Evolutionary conservation across 2,888 invertebrate species (phyloP).

Genomic region (Liodrosophila aerea): DNA sequence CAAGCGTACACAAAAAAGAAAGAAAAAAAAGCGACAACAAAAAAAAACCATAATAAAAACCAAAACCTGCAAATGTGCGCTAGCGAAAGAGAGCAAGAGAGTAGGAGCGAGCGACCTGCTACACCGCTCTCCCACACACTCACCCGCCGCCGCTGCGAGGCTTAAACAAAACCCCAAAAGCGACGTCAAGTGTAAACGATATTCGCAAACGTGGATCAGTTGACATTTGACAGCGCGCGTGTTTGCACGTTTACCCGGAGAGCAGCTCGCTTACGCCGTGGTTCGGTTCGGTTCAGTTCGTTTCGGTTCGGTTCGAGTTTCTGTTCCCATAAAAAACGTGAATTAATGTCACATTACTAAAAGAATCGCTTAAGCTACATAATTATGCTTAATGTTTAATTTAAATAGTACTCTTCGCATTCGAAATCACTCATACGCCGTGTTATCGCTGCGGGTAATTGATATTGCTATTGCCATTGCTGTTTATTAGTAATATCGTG

Average conservation of each 20-base stretch:
- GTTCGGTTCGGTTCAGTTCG: constrained; percentile 10
- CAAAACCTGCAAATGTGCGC: not conserved
- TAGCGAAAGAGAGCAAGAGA: constrained; percentile 1
- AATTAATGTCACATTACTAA: too few species aligned
- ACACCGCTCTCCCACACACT: not conserved
- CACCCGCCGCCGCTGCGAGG: not conserved
- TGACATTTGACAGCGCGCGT: constrained; percentile 82
- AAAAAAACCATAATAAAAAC: constrained; percentile 29
- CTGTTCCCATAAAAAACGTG: not conserved
- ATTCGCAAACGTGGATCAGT: constrained; percentile 81
- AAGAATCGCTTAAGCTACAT: too few species aligned
- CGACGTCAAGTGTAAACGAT: constrained; percentile 71
- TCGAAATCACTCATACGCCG: constrained; percentile 31
- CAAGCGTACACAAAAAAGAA: constrained; percentile 31
- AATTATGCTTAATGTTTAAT: too few species aligned
- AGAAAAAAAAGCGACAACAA: constrained; percentile 29
- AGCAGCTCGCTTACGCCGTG: constrained; percentile 14
- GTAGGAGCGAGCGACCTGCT: constrained; percentile 17
- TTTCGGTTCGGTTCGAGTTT: not conserved
- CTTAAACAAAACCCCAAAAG: constrained; percentile 18
- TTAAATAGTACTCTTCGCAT: not conserved
- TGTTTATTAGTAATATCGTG: constrained; percentile 12
- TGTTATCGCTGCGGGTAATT: constrained; percentile 58
- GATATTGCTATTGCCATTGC: constrained; percentile 41
- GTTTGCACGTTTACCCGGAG: constrained; percentile 57